Conservation (phyloP, 2,797 vertebrate species). For the Denticeps clupeoides region DNA sequence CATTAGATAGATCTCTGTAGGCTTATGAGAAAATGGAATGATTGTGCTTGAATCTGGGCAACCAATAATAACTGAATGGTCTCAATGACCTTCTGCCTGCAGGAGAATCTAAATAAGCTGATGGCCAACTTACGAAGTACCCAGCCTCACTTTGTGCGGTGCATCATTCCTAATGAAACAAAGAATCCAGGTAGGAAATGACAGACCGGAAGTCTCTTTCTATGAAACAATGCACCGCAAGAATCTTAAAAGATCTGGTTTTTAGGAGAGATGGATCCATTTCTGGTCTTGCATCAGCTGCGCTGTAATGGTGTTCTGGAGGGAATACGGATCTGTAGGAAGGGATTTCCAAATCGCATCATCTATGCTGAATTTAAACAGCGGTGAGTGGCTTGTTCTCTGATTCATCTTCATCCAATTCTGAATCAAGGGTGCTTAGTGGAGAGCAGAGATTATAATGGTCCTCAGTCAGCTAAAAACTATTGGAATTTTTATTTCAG, state of each 20-base stretch:
- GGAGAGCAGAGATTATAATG: no score
- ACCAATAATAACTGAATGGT: no score
- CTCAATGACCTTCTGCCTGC: constrained; percentile 22
- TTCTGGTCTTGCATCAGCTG: constrained; percentile 78
- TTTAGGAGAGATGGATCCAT: constrained; percentile 71
- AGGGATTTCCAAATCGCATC: constrained; percentile 81
- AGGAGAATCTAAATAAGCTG: constrained; percentile 90
- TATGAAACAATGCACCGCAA: no score
- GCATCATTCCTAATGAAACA: constrained; percentile 85
- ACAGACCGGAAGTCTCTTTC: no score
- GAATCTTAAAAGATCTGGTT: no score
- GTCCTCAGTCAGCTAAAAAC: no score
- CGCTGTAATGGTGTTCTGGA: constrained; percentile 82
- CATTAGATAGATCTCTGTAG: no score
- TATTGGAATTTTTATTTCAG: no score
- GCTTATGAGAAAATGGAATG: no score
- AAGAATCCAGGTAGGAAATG: constrained; percentile 75
- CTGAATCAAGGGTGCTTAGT: no score
- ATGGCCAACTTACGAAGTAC: constrained; percentile 86
- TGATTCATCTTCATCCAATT: background rate
- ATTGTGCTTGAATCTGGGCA: no score
- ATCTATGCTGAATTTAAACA: constrained; percentile 78
- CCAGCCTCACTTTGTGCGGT: constrained; percentile 85
- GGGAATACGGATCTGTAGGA: constrained; percentile 82
- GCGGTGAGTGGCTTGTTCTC: constrained; percentile 47